These are phyloP conservation scores for Lasioglossum albipes DNA, from an alignment of 1,140 invertebrate genomes.

Conservation along the genomic window DNA sequence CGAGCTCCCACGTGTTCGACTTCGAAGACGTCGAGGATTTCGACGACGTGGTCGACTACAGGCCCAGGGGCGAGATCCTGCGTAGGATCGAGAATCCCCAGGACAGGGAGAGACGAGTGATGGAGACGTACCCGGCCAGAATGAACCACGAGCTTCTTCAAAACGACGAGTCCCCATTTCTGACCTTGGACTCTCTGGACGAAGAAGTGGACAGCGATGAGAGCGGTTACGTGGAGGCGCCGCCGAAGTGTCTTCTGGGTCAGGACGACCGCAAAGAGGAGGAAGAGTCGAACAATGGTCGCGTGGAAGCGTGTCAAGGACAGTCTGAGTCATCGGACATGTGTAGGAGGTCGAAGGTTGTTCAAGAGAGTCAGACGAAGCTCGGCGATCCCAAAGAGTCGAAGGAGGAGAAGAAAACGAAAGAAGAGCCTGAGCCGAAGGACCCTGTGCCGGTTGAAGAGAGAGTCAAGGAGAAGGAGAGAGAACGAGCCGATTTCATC, in stretches of 20 bases:
- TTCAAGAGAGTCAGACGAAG: constrained; percentile 2
- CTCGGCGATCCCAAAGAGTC: constrained; percentile 38
- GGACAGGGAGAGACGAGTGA: constrained; percentile 58
- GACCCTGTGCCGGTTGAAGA: constrained; percentile 49
- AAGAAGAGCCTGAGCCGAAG: constrained; percentile 48
- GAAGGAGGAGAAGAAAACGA: constrained; percentile 40
- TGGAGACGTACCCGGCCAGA: constrained; percentile 60
- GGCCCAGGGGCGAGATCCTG: constrained; percentile 73
- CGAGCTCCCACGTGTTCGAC: constrained; percentile 70
- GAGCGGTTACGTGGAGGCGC: constrained; percentile 81
- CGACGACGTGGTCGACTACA: constrained; percentile 78
- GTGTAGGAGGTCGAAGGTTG: constrained; percentile 3
- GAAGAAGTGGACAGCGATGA: constrained; percentile 80
- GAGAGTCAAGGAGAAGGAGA: constrained; percentile 68
- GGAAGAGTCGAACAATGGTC: constrained; percentile 17
- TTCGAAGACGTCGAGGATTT: constrained; percentile 76
- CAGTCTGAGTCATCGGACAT: background rate
- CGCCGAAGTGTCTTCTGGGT: constrained; percentile 72
- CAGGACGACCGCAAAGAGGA: constrained; percentile 66
- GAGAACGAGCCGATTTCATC: constrained; percentile 71
- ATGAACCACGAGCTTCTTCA: constrained; percentile 56
- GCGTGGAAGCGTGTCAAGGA: background rate
- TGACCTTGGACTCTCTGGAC: constrained; percentile 72
- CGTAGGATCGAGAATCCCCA: constrained; percentile 63
- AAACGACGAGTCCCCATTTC: constrained; percentile 62